These are phyloP conservation scores for Hoplostethus mediterraneus DNA, from an alignment of 2,797 vertebrate genomes.

Conservation along the genomic window DNA sequence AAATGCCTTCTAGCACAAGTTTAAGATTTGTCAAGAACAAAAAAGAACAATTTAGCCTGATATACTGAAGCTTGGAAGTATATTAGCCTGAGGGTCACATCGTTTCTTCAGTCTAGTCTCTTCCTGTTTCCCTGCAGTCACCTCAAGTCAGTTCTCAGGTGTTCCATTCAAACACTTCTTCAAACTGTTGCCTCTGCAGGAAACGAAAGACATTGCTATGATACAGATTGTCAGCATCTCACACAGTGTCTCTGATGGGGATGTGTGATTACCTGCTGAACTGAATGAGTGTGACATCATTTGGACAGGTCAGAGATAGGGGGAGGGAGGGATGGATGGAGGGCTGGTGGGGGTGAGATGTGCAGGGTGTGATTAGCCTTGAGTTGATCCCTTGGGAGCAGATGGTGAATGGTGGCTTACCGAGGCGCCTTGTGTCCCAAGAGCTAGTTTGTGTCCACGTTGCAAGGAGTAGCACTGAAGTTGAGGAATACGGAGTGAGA, in stretches of 20 bases:
- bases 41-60: too few relatives aligned
- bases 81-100: too few relatives aligned
- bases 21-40: too few relatives aligned
- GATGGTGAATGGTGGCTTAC: slow-evolving; percentile 84
- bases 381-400: slow-evolving; percentile 81
- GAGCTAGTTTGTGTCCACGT: slow-evolving; percentile 47
- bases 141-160: background rate
- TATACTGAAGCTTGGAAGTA: background rate
- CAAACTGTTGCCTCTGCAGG: slow-evolving; percentile 26
- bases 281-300: slow-evolving; percentile 21
- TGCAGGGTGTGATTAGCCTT: slow-evolving; percentile 77
- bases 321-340: background rate
- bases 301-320: slow-evolving; percentile 10
- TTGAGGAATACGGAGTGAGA: slow-evolving; percentile 10
- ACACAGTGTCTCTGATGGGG: slow-evolving; percentile 29
- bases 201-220: slow-evolving; percentile 33
- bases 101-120: background rate
- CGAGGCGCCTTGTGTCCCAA: slow-evolving; percentile 52
- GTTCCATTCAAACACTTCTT: background rate
- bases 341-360: slow-evolving; percentile 37
- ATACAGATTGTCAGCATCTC: slow-evolving; percentile 34
- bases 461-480: slow-evolving; percentile 23
- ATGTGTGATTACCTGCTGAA: slow-evolving; percentile 38
- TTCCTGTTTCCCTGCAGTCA: background rate
- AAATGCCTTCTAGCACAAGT: too few relatives aligned